These are phyloP conservation scores for Amphiprion percula DNA, from an alignment of 2,113 vertebrate genomes.

Conservation along the genomic window DNA sequence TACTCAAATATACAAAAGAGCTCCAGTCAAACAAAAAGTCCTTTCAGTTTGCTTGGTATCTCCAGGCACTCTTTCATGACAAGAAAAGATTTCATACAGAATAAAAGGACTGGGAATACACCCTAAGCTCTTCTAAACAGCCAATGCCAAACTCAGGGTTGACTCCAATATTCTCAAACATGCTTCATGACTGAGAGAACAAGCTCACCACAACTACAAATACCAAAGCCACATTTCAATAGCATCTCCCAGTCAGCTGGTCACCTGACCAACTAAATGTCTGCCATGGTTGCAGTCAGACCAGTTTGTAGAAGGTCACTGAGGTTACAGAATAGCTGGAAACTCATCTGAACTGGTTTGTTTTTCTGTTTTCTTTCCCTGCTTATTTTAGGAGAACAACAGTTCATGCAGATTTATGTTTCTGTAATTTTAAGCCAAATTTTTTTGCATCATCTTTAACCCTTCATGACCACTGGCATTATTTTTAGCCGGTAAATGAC, in stretches of 20 bases:
- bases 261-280: conserved; percentile 50
- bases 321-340: conserved; percentile 41
- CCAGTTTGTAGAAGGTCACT: conserved; percentile 45
- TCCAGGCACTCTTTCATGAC: conserved; percentile 22
- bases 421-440: not conserved
- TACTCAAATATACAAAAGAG: conserved; percentile 48
- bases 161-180: conserved; percentile 36
- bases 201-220: conserved; percentile 47
- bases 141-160: not conserved
- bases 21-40: conserved; percentile 53
- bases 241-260: conserved; percentile 46
- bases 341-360: conserved; percentile 11
- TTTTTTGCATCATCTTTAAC: not conserved
- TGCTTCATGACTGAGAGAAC: conserved; percentile 31
- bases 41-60: conserved; percentile 10
- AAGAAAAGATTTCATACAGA: conserved; percentile 15
- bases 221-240: conserved; percentile 58
- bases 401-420: not conserved
- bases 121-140: conserved; percentile 1
- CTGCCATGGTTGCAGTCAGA: conserved; percentile 51
- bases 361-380: not conserved
- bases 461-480: not conserved
- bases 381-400: conserved; percentile 5
- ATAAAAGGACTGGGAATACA: conserved; percentile 14
- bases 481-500: not conserved